Conservation (phyloP, 2,113 vertebrate species). For the Anser cygnoides region DNA sequence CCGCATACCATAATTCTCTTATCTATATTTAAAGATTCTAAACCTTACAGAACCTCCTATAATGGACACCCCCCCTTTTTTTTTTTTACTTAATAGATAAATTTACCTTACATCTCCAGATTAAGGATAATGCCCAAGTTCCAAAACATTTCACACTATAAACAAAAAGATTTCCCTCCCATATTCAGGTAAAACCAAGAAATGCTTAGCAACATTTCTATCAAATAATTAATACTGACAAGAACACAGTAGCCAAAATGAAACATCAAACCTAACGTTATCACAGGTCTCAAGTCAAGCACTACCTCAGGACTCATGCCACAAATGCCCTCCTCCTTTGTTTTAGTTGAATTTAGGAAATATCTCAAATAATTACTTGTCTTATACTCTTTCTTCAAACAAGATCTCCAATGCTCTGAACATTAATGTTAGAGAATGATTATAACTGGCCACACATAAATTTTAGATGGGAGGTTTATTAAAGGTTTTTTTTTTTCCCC, state of each 20-base stretch:
- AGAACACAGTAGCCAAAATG: background rate
- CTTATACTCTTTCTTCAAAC: background rate
- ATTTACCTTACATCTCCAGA: background rate
- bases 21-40: background rate
- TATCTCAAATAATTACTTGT: background rate
- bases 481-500: background rate
- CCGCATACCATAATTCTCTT: no score
- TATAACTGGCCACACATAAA: no score
- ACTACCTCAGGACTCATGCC: background rate
- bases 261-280: constrained; percentile 3
- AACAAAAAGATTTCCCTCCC: background rate
- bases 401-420: background rate
- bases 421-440: background rate
- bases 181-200: background rate
- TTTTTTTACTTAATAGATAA: background rate
- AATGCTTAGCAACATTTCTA: background rate
- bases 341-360: background rate
- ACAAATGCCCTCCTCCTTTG: background rate
- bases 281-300: background rate
- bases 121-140: background rate
- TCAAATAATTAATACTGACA: background rate
- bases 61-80: background rate
- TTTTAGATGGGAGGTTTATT: background rate
- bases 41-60: background rate
- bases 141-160: background rate